phyloP scores from a whole-genome alignment of 2,888 invertebrate genomes.

The Eupithecia abbreviata region DNA sequence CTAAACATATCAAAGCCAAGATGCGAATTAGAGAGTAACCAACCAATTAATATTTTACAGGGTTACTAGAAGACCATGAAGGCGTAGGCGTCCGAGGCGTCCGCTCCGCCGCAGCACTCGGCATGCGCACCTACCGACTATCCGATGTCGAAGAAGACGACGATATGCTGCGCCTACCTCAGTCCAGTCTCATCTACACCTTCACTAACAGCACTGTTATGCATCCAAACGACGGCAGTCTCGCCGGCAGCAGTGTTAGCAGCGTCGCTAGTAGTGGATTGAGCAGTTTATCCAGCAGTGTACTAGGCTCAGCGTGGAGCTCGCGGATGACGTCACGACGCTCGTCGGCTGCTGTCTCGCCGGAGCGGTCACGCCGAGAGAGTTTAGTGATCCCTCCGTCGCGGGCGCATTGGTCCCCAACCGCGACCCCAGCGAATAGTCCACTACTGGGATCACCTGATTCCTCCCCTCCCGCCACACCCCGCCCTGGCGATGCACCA shows the following conservation, averaged over 20 bases:
- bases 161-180: conserved; percentile 89
- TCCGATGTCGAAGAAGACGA: conserved; percentile 91
- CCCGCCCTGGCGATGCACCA: conserved; percentile 86
- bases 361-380: conserved; percentile 88
- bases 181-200: conserved; percentile 91
- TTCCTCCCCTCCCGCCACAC: conserved; percentile 80
- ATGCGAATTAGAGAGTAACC: not conserved
- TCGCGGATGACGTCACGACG: conserved; percentile 85
- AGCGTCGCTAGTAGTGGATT: conserved; percentile 85
- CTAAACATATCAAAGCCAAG: not conserved
- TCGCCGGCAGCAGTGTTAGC: conserved; percentile 86
- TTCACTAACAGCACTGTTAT: conserved; percentile 94
- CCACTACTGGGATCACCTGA: conserved; percentile 87
- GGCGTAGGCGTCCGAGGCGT: conserved; percentile 94
- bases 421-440: conserved; percentile 94
- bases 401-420: conserved; percentile 89
- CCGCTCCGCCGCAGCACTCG: conserved; percentile 89
- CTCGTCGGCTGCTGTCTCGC: conserved; percentile 79
- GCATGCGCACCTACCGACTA: conserved; percentile 86
- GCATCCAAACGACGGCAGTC: conserved; percentile 93
- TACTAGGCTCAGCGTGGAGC: conserved; percentile 85
- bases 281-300: conserved; percentile 78
- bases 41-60: conserved; percentile 47
- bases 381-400: conserved; percentile 90
- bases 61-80: conserved; percentile 93